Evolutionary conservation across 2,113 vertebrate genomes (phyloP).

Genomic region (Chionis minor): DNA sequence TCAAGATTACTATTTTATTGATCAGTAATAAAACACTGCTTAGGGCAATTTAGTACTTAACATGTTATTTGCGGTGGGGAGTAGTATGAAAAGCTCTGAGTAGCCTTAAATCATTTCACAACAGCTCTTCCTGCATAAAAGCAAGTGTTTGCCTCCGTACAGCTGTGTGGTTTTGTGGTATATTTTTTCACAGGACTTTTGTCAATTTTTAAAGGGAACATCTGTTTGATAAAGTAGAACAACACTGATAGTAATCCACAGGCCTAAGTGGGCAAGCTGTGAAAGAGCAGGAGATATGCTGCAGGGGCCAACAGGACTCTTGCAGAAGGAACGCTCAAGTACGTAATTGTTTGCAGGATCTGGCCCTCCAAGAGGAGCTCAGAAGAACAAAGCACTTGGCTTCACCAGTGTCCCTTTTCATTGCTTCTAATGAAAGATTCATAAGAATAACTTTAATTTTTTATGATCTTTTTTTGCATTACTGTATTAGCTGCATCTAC

Average conservation of each 20-base stretch:
- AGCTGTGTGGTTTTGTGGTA: constrained; percentile 60
- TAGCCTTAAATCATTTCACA: constrained; percentile 71
- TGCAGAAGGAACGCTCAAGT: constrained; percentile 55
- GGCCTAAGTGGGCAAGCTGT: not conserved
- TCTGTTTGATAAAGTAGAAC: constrained; percentile 73
- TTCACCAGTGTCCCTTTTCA: constrained; percentile 77
- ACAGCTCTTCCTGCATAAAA: constrained; percentile 43
- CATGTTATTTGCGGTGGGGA: constrained; percentile 56
- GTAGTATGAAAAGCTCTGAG: constrained; percentile 65
- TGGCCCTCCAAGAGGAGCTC: constrained; percentile 68
- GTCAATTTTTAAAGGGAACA: constrained; percentile 76
- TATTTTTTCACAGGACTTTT: constrained; percentile 70
- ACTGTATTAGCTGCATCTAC: constrained; percentile 74
- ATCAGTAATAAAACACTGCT: constrained; percentile 56
- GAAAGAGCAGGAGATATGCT: constrained; percentile 3
- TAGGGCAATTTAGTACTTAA: constrained; percentile 59
- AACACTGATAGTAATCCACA: constrained; percentile 37
- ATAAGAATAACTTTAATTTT: constrained; percentile 85
- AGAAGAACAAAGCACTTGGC: constrained; percentile 77
- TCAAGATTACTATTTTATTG: constrained; percentile 56
- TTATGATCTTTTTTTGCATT: constrained; percentile 78
- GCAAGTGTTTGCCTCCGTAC: constrained; percentile 67
- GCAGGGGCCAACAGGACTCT: constrained; percentile 42
- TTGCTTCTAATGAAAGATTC: constrained; percentile 86
- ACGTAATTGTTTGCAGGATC: constrained; percentile 46